Percentiles rank a stretch among this genome's conserved stretches.
phyloP scores from a whole-genome alignment of 2,113 vertebrate species.

The Antennarius striatus region DNA sequence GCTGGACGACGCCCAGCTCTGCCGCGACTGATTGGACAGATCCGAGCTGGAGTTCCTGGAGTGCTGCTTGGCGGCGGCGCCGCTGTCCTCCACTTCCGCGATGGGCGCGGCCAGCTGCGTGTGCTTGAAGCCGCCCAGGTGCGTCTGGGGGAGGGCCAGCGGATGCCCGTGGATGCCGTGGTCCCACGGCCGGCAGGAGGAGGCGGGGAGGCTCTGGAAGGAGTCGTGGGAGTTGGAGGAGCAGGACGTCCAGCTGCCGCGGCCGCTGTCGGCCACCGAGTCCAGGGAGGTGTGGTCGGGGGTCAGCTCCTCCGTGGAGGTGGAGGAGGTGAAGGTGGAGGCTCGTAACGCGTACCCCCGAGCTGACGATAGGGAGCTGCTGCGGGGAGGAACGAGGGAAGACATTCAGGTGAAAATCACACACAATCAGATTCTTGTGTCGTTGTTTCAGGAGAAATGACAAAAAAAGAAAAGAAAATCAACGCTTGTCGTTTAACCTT shows the following conservation, averaged over 20 bases:
- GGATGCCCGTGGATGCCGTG: conserved; percentile 74
- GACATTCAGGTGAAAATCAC: too few species aligned
- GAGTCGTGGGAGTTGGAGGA: conserved; percentile 96
- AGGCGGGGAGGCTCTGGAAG: conserved; percentile 88
- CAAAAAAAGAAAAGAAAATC: too few species aligned
- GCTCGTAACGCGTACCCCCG: conserved; percentile 76
- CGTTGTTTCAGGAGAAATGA: too few species aligned
- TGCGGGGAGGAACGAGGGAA: neutral
- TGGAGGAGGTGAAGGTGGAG: conserved; percentile 81
- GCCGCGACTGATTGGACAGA: conserved; percentile 76
- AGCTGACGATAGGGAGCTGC: conserved; percentile 56
- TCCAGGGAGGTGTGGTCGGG: conserved; percentile 85
- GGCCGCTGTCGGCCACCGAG: conserved; percentile 88
- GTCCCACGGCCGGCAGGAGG: conserved; percentile 82
- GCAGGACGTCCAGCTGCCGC: conserved; percentile 97
- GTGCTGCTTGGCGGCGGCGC: conserved; percentile 63
- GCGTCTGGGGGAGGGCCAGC: conserved; percentile 76
- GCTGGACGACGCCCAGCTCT: conserved; percentile 91
- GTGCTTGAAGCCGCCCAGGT: conserved; percentile 82
- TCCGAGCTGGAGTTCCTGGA: conserved; percentile 78
- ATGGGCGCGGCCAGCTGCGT: conserved; percentile 84
- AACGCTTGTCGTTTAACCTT: too few species aligned
- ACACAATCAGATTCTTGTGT: too few species aligned
- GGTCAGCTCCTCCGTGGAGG: conserved; percentile 89
- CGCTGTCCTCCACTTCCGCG: conserved; percentile 82